Evolutionary conservation across 1,140 invertebrate genomes (phyloP), one percentile per base, ranked within the genome.

Genomic region (Zeugodacus cucurbitae): DNA sequence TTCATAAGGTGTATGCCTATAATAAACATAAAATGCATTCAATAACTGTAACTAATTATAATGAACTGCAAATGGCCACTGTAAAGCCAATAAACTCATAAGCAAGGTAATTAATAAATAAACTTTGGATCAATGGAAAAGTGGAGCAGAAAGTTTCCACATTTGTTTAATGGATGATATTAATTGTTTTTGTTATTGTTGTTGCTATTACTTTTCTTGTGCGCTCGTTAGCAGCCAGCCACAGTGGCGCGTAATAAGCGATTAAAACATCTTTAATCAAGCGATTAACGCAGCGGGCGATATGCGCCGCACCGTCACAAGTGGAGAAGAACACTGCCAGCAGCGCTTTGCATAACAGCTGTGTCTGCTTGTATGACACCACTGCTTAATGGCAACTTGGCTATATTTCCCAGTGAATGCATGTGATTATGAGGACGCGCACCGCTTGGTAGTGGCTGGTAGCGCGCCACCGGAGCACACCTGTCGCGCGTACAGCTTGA

Each of bases 181-280:
- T 54, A 17, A 54, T 70, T 41, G 6, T 54, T 14, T 20, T 48
- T 48, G 74, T 48, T n/a, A n/a, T n/a, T 82, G 41, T 82, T 48
- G n/a, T 82, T 82, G 74, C 20, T 0, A 10, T 59, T 62, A 4
- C 1, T 26, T 62, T 0, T 54, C 48, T 4, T 54, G 17, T 22
- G 26, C 22, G 58, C 74, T 74, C 29, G 41, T 54, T 29, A 82
- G 44, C 74, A 48, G 41, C 74, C 74, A 48, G 41, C 74, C n/a
- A 26, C 57, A 41, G 54, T 58, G 57, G 85, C 48, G 62, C 59
- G 29, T 87, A 67, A 67, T 87, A 70, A 87, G 87, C 87, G 44
- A 87, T 91, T 91, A 91, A 91, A 91, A 91, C 91, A 91, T 91
- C 90, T 92, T 91, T 90, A 90, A 91, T 89, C 91, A 88, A 48